Base-by-base conservation (phyloP, 2,888 invertebrate species). In the Nomada ruficornis region DNA sequence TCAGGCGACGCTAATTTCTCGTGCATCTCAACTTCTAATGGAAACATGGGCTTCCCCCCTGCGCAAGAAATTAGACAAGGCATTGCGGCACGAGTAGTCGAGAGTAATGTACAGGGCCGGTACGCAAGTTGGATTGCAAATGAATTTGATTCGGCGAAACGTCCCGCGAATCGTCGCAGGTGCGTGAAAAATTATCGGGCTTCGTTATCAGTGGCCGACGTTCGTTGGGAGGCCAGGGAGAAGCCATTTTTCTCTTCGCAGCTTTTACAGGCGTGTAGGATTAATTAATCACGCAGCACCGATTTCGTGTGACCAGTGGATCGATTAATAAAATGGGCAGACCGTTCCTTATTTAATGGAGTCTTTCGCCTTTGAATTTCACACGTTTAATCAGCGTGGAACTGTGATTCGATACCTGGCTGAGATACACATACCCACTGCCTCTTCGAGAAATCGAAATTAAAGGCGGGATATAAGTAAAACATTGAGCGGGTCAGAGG, bases 271-370 rank as follows among this genome's bases (percentile, higher is more conserved):
- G n/a, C 60, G 29, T 18, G 50, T 36, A 36, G 23, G 52, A 63
- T 73, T 70, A 77, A 83, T 83, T 81, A 81, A 83, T 83, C 81
- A 81, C 55, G n/a, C 15, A n/a, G 62, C 42, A 73, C 70, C 77
- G 77, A 83, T 80, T 82, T 77, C 20, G 54, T 18, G 54, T 55
- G 20, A 72, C 54, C 62, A n/a, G 10, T 23, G 42, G 52, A 55
- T 76, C 71, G 68, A 83, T 83, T 81, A 81, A 83, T 77, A 73
- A 81, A 83, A 77, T 68, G 23, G 57, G 47, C 54, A 50, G 11
- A n/a, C 57, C n/a, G 76, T 55, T 70, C 65, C 59, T 77, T 73
- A 70, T 82, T 80, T 73, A 67, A 65, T 60, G 59, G 60, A 77
- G 69, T 65, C 54, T 59, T 72, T 71, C 13, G 54, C 11, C 26